Conservation (phyloP, 2,113 vertebrate species). For the Aphyosemion australe region DNA sequence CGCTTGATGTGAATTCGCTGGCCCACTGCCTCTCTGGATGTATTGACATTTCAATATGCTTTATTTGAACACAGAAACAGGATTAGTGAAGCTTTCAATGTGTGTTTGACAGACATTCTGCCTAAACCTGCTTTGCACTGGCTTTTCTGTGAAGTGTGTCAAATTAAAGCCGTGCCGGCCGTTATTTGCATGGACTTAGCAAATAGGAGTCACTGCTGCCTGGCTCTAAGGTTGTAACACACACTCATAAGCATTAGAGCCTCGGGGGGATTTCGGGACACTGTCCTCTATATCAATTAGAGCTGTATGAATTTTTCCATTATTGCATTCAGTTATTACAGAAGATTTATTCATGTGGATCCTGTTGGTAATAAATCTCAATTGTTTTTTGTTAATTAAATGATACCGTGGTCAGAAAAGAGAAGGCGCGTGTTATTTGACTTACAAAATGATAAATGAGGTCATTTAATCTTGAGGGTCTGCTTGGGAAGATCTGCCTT, state of each 20-base stretch:
- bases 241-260: slow-evolving; percentile 42
- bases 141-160: slow-evolving; percentile 47
- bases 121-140: slow-evolving; percentile 38
- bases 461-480: slow-evolving; percentile 9
- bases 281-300: slow-evolving; percentile 65
- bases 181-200: slow-evolving; percentile 47
- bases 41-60: slow-evolving; percentile 34
- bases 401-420: slow-evolving; percentile 26
- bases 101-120: slow-evolving; percentile 47
- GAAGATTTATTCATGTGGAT: slow-evolving; percentile 55
- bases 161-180: slow-evolving; percentile 41
- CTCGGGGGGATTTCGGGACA: slow-evolving; percentile 45
- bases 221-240: slow-evolving; percentile 23
- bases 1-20: slow-evolving; percentile 29
- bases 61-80: slow-evolving; percentile 27
- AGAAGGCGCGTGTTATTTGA: slow-evolving; percentile 36
- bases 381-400: slow-evolving; percentile 48
- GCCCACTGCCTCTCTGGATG: slow-evolving; percentile 21
- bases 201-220: slow-evolving; percentile 30
- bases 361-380: slow-evolving; percentile 51
- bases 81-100: slow-evolving; percentile 44
- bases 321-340: slow-evolving; percentile 35
- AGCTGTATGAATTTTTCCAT: slow-evolving; percentile 42
- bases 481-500: not conserved
- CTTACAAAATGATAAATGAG: slow-evolving; percentile 55